These are phyloP conservation scores for Clarias batrachus DNA, from an alignment of 2,113 vertebrate species.

Conservation along the genomic window DNA sequence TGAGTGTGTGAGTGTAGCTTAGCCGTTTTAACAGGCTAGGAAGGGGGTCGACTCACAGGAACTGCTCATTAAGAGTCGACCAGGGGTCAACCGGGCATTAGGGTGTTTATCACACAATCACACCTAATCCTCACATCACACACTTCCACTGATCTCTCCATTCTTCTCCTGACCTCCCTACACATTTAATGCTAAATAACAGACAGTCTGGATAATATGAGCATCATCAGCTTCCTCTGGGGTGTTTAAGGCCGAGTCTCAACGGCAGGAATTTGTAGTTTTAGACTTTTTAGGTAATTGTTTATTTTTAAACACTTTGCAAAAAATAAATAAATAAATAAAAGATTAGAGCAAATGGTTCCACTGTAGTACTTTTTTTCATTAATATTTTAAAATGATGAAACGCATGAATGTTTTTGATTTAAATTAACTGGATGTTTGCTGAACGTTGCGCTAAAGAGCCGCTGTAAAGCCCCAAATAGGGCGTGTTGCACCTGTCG, in stretches of 20 bases:
- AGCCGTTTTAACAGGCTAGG: conserved; percentile 65
- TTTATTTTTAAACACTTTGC: neutral
- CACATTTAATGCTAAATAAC: conserved; percentile 11
- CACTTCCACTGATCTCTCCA: conserved; percentile 39
- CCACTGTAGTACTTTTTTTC: too few species aligned
- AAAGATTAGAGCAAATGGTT: too few species aligned
- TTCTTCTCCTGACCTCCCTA: conserved; percentile 9
- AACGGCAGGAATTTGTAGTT: fast-evolving
- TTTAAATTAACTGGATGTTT: too few species aligned
- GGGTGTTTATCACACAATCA: conserved; percentile 74
- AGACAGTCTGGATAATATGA: neutral
- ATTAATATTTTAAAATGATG: neutral
- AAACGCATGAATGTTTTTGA: neutral
- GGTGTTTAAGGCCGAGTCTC: neutral
- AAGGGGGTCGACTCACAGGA: conserved; percentile 71
- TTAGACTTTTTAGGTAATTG: too few species aligned
- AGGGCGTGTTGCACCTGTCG: too few species aligned
- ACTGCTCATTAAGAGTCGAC: conserved; percentile 75
- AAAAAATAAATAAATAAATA: neutral
- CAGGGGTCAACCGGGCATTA: conserved; percentile 71
- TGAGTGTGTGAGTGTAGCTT: conserved; percentile 30
- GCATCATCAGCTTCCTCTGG: neutral
- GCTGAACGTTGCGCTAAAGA: neutral
- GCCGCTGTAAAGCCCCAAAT: too few species aligned
- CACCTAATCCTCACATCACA: conserved; percentile 61